These are phyloP conservation scores for Probosciger aterrimus DNA, from an alignment of 2,113 vertebrate species.

Conservation along the genomic window DNA sequence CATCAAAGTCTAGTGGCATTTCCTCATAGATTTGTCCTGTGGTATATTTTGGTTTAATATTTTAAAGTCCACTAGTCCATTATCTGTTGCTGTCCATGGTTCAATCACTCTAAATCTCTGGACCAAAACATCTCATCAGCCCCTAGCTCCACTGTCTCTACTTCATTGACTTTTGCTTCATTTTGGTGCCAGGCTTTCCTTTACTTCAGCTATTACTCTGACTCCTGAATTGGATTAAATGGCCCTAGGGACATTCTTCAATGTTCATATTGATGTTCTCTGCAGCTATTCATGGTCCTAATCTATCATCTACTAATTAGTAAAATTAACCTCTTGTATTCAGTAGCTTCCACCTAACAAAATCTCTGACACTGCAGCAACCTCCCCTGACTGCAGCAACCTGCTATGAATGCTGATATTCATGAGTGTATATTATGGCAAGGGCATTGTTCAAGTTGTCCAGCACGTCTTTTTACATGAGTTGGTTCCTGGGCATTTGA, in stretches of 20 bases:
- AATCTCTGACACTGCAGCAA: conserved; percentile 36
- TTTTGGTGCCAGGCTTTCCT: conserved; percentile 29
- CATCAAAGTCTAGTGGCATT: conserved; percentile 11
- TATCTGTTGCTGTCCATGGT: neutral
- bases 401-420: neutral
- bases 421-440: neutral
- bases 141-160: conserved; percentile 1
- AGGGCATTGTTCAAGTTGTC: neutral
- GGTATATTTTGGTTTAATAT: conserved; percentile 7
- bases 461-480: neutral
- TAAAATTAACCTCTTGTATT: conserved; percentile 61
- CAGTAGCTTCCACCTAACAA: conserved; percentile 7
- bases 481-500: neutral
- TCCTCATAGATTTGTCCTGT: conserved; percentile 3
- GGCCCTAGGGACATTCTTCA: conserved; percentile 12
- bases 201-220: conserved; percentile 26
- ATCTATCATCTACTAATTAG: conserved; percentile 63
- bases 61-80: neutral
- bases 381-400: neutral
- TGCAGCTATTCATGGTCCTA: conserved; percentile 20
- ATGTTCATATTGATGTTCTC: conserved; percentile 34
- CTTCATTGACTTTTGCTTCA: conserved; percentile 27
- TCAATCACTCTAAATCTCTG: neutral
- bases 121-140: conserved; percentile 10
- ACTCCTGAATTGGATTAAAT: conserved; percentile 43